Evolutionary conservation across 2,888 invertebrate genomes (phyloP), one percentile per base, ranked within the genome.

Genomic region (Drosophila meridiana): DNA sequence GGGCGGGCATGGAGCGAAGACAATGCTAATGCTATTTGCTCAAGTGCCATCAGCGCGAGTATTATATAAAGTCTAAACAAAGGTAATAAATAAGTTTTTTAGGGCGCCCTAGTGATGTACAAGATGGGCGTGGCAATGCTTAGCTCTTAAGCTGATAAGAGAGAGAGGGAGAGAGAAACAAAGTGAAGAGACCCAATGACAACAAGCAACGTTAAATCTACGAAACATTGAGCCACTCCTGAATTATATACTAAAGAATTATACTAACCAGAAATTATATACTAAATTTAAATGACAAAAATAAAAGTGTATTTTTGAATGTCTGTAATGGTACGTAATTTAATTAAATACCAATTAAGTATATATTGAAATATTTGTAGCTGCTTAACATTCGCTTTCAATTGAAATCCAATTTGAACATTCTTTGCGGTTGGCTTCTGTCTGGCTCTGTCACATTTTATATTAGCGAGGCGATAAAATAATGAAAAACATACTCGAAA

Each of bases 11-110:
- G 70, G 47, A 52, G 67, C 62, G 30, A 74, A 69, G 78, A 77
- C 82, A 79, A 82, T 85, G 85, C 83, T 83, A 81, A 79, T 81
- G 87, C 76, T 78, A 78, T 86, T 86, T 76, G 68, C 83, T 78
- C 74, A 83, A 83, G 86, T 83, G 80, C 80, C 88, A 80, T 82
- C 83, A 74, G 69, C 82, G 68, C 60, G 60, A 85, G 78, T 83
- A 80, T 75, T 85, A 73, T 87, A 89, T 85, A 89, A 89, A 89
- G 82, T 85, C 83, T 72, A 80, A 87, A 78, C 89, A 89, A 89
- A 85, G 89, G 88, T 83, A 89, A 87, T 89, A 87, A 87, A 87
- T 89, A 87, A 89, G 86, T 88, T 89, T 72, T 78, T 78, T 68
- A 71, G 66, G 71, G 60, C 38, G 79, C 63, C 79, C 76, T 55